These are phyloP conservation scores for Aleiodes leptofemur DNA, from an alignment of 2,888 invertebrate species.

Conservation along the genomic window DNA sequence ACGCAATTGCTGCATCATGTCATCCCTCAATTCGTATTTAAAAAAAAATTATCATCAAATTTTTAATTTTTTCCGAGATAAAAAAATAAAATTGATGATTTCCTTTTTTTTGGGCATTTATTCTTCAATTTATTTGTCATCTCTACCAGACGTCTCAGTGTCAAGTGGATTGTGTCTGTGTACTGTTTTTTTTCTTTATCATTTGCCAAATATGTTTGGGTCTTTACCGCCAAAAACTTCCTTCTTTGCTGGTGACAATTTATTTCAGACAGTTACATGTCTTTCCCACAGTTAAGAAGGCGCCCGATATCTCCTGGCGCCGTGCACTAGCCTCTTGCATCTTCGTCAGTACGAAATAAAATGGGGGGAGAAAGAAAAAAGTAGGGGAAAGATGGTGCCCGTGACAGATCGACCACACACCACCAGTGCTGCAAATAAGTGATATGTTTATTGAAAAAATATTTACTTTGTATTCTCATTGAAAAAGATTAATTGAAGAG, in stretches of 20 bases:
- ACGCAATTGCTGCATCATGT: constrained; percentile 43
- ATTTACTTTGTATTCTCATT: neutral
- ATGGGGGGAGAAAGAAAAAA: neutral
- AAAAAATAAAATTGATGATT: neutral
- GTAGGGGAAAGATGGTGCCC: constrained; percentile 31
- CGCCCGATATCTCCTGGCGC: constrained; percentile 70
- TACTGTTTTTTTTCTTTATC: constrained; percentile 7
- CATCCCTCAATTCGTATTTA: neutral
- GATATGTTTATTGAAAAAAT: constrained; percentile 20
- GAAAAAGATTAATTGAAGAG: neutral
- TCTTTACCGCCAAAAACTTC: constrained; percentile 19
- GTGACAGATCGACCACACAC: constrained; percentile 1
- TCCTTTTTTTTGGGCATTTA: neutral
- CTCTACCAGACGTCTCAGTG: neutral
- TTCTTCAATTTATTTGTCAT: neutral
- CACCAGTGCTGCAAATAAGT: neutral
- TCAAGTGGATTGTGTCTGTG: constrained; percentile 20
- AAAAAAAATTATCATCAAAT: neutral
- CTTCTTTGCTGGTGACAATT: constrained; percentile 46
- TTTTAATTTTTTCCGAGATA: neutral
- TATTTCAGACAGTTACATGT: constrained; percentile 63
- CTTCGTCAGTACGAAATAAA: constrained; percentile 30
- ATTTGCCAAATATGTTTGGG: neutral
- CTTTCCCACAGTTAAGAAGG: constrained; percentile 71
- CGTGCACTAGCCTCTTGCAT: constrained; percentile 58